Conservation (phyloP, 1,140 invertebrate species). For the Lethrus apterus region DNA sequence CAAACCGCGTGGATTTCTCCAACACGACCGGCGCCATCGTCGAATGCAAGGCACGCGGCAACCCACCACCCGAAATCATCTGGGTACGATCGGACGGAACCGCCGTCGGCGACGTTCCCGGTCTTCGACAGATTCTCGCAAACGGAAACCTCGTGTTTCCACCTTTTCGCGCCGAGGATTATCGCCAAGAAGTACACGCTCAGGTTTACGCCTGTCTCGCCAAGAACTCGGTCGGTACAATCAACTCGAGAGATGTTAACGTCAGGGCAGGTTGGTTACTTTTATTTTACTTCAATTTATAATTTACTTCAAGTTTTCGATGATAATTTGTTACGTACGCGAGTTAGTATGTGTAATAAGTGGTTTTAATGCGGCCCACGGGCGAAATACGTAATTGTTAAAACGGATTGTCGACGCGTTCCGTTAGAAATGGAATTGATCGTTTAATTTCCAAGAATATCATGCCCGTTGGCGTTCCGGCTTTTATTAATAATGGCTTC, state of each 20-base stretch:
- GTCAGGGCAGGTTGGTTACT: constrained; percentile 79
- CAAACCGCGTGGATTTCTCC: constrained; percentile 84
- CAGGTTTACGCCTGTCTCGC: constrained; percentile 90
- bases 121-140: constrained; percentile 63
- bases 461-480: no score
- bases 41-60: constrained; percentile 85
- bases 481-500: no score
- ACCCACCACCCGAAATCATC: constrained; percentile 83
- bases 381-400: no score
- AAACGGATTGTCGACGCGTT: no score
- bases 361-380: no score
- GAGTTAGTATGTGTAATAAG: no score
- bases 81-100: constrained; percentile 86
- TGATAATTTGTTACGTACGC: neutral
- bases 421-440: no score
- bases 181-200: constrained; percentile 87
- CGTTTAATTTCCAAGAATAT: no score
- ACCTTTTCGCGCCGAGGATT: constrained; percentile 87
- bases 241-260: constrained; percentile 86
- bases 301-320: neutral
- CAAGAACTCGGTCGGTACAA: constrained; percentile 78
- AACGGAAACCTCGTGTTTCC: constrained; percentile 92
- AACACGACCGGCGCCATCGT: constrained; percentile 90
- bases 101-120: constrained; percentile 81
- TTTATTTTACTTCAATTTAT: neutral